Base-by-base conservation (phyloP, 2,113 vertebrate species). In the Etia nguti region DNA sequence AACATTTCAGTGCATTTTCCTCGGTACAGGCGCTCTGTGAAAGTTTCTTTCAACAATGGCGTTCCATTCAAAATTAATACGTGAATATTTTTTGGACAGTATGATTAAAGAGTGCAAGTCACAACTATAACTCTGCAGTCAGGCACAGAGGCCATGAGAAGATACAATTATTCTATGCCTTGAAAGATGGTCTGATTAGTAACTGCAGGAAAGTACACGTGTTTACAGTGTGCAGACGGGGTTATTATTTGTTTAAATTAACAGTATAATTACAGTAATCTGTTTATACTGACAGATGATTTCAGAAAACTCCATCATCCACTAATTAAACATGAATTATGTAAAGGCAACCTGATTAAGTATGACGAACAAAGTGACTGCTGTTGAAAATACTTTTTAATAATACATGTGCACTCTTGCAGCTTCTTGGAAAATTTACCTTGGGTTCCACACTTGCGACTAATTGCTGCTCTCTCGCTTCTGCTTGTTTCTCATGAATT, bases 271-370 rank as follows among this genome's bases (percentile, higher is more conserved):
- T 87, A 34, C 43, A 57, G 13, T 70, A 52, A 88, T 80, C 15
- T 75, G 43, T 75, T 75, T 50, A 75, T 75, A 50, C 24, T 50
- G 24, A 75, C 70, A 65, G 16, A 18, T 55, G 15, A 83, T 79
- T 85, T 82, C 18, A 73, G 26, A 56, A 36, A 75, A 73, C 43
- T 75, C 62, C 75, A 85, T 88, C 83, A 81, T 80, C 81, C 75
- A 85, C 24, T 82, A 75, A 85, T 88, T 46, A 65, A 82, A 55
- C 50, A 82, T 84, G 8, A 88, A 83, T 89, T 73, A 90, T 80
- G 34, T 79, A 88, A 87, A 26, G 36, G 50, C 46, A 57, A 65
- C 43, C 50, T 54, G 68, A 85, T 84, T 86, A 79, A 81, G 24
- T 73, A 18, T 50, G 34, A 83, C 55, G 20, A 80, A 24, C 55